Evolutionary conservation across 2,888 invertebrate species (phyloP), one percentile per base, ranked within the genome.

Genomic region (Melolontha melolontha): DNA sequence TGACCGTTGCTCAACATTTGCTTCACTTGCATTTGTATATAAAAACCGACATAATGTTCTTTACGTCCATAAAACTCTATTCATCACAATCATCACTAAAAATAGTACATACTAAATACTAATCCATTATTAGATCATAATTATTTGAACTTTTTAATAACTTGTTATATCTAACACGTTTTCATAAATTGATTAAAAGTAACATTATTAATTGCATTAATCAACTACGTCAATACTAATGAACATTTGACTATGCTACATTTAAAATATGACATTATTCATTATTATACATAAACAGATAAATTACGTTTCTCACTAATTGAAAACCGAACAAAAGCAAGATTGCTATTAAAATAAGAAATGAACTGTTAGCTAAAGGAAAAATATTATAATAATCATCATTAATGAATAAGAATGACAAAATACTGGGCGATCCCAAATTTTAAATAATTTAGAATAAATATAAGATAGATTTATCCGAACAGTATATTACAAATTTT

Each of bases 21-120:
- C 27, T 11, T 59, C 59, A 29, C 29, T 59, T 47, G 10, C 34
- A 59, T 14, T 29, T 14, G 22, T 59, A 22, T 22, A 22, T 22
- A 59, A 47, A 12, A 59, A 59, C 47, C 47, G 14, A 59, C 29
- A 52, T 5, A 2, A 52, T 5, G 8, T 52, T 55, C 44, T 59
- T 12, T 29, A 16, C 52, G 34, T 12, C 12, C 6, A 11, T 10
- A 14, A 14, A 12, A 29, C 14, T 34, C 34, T 42, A 34, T 47
- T 59, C 59, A 59, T 59, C 34, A 47, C 41, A 34, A 34, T 59
- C 59, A 59, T 59, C 34, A 47, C 41, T 59, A 47, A 47, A 59
- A 41, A 59, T 59, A 59, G 57, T 57, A 22, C 27, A 4, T 2
- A 22, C 5, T 12, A 12, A 27, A 57, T 42, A 17, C 27, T 27